Conservation (phyloP, 2,797 vertebrate species). For the Molothrus ater region DNA sequence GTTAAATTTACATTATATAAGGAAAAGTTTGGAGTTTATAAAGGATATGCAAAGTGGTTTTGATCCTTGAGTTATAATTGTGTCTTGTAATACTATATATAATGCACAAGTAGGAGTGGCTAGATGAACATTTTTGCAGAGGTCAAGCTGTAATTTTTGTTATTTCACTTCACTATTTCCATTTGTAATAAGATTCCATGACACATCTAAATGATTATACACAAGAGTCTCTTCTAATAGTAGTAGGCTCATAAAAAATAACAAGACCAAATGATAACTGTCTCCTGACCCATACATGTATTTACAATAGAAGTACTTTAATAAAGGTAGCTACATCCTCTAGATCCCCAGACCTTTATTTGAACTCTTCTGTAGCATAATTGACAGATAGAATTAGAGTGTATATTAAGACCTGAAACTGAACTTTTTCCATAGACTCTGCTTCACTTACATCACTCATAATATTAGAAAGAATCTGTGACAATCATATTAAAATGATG, state of each 20-base stretch:
- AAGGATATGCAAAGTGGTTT: background rate
- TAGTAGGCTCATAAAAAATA: constrained; percentile 74
- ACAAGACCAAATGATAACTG: constrained; percentile 70
- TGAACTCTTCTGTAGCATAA: constrained; percentile 76
- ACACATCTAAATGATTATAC: constrained; percentile 63
- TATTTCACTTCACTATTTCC: constrained; percentile 54
- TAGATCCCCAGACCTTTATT: constrained; percentile 78
- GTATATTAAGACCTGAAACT: constrained; percentile 77
- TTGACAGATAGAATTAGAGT: constrained; percentile 76
- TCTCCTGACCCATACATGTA: constrained; percentile 72
- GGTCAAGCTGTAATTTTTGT: constrained; percentile 40
- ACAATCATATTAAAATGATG: constrained; percentile 76
- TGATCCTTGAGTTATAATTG: background rate
- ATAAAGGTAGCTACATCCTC: constrained; percentile 76
- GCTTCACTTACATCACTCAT: constrained; percentile 72
- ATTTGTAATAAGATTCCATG: constrained; percentile 66
- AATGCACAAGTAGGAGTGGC: background rate
- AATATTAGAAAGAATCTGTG: constrained; percentile 76
- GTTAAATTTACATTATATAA: background rate
- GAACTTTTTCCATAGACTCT: constrained; percentile 76
- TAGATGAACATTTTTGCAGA: constrained; percentile 9
- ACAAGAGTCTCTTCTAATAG: constrained; percentile 66
- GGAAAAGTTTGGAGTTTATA: background rate
- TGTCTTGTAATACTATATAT: background rate
- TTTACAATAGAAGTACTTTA: constrained; percentile 73